Base-by-base conservation (phyloP, 2,113 vertebrate species). In the Accipiter virgatus region DNA sequence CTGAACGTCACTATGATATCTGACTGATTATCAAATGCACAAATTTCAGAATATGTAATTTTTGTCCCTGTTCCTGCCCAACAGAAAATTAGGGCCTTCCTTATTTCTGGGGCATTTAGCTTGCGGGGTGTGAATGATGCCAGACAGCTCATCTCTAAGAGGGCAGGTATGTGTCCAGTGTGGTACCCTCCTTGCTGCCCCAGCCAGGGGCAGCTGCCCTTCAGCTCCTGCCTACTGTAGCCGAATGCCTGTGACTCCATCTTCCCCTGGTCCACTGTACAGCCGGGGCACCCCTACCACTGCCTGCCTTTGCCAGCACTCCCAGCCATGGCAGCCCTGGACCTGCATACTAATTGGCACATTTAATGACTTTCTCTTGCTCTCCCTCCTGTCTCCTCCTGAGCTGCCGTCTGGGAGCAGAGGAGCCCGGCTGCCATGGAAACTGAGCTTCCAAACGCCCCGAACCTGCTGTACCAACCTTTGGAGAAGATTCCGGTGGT, bases 321-420 rank as follows among this genome's bases (percentile, higher is more conserved):
- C 81, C 87, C 83, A 79, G n/a, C 56, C 85, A 52, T 52, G 2
- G 48, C 89, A 83, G 74, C 80, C 29, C 97, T 95, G 97, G 98
- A 72, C 90, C 95, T 97, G 99, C 98, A 99, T 99, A 98, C 98
- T 99, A 99, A 99, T 98, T 98, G 97, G 96, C 97, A 97, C 95
- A 97, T 98, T 98, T 98, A 99, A 99, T 98, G 98, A 99, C 98
- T 99, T 98, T 98, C 98, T 96, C 97, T 97, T 75, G 48, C 71
- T 86, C 59, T 86, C 75, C 67, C 95, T 97, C 86, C 88, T 53
- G 77, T 81, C 88, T 96, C 94, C 88, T 97, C 95, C 94, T 85
- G 97, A 98, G 98, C 98, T 90, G 96, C 98, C 48, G 96, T 93
- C 95, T 93, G 89, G 96, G 95, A 97, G 81, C 98, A 97, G 97